phyloP scores from a whole-genome alignment of 2,797 vertebrate genomes.

The Malurus leucopterus region DNA sequence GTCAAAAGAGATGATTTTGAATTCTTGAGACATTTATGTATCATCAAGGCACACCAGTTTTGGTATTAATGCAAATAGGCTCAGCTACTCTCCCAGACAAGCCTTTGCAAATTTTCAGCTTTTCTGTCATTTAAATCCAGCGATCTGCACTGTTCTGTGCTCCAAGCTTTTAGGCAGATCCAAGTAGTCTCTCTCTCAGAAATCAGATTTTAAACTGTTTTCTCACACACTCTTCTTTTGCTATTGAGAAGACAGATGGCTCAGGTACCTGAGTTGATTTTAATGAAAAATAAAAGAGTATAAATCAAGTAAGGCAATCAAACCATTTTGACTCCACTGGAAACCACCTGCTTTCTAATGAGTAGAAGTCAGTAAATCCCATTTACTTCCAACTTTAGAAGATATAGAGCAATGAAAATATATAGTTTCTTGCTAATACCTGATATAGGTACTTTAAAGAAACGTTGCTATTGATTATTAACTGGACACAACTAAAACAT shows the following conservation, averaged over 20 bases:
- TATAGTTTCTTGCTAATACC: background rate
- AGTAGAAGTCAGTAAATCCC: background rate
- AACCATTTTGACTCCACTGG: background rate
- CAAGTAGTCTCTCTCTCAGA: background rate
- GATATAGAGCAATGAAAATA: background rate
- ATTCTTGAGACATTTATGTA: background rate
- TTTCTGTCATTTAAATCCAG: background rate
- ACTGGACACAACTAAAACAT: background rate
- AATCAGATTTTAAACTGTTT: slow-evolving; percentile 10
- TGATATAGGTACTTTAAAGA: background rate
- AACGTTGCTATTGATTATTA: background rate
- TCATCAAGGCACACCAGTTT: background rate
- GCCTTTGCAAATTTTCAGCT: background rate
- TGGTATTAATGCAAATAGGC: background rate
- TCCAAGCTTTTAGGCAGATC: slow-evolving; percentile 6
- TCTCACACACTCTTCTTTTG: slow-evolving; percentile 8
- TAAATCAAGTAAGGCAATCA: background rate
- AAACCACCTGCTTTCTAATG: background rate
- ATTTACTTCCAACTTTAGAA: background rate
- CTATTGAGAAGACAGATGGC: background rate
- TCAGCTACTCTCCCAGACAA: background rate
- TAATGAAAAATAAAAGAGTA: slow-evolving; percentile 8
- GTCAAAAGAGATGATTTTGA: background rate
- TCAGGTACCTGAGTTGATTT: slow-evolving; percentile 28
- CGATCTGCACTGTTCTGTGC: background rate